phyloP scores from a whole-genome alignment of 1,140 invertebrate species.

The Andrena cerasifolii region DNA sequence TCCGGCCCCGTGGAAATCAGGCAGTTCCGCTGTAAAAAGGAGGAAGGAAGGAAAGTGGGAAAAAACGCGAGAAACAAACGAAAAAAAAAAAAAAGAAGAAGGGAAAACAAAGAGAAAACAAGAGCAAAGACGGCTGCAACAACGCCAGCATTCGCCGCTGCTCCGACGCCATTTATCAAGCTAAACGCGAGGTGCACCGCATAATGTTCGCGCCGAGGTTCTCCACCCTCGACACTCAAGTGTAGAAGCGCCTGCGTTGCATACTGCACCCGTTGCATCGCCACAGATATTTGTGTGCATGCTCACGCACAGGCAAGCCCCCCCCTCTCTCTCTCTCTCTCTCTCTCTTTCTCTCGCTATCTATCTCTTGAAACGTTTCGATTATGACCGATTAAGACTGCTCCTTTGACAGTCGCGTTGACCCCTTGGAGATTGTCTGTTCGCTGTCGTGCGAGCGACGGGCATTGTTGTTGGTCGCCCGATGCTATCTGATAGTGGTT shows the following conservation, averaged over 20 bases:
- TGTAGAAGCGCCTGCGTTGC: constrained; percentile 37
- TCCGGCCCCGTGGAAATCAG: constrained; percentile 30
- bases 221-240: constrained; percentile 27
- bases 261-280: constrained; percentile 6
- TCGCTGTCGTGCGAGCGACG: neutral
- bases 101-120: neutral
- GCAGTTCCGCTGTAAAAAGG: constrained; percentile 1
- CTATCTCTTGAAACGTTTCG: neutral
- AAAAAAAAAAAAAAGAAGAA: neutral
- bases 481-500: neutral
- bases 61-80: neutral
- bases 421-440: constrained; percentile 1
- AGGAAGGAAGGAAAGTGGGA: neutral
- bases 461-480: neutral
- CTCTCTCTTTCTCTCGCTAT: no score
- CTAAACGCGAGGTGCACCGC: constrained; percentile 59
- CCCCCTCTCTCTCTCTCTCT: no score
- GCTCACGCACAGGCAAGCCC: no score
- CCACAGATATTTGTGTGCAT: constrained; percentile 24
- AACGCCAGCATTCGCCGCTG: constrained; percentile 38
- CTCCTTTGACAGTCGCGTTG: neutral
- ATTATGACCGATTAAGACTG: constrained; percentile 32
- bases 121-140: constrained; percentile 21
- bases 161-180: constrained; percentile 61
- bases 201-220: constrained; percentile 58